Base-by-base conservation (phyloP, 2,888 invertebrate genomes). In the Caenorhabditis virilis region DNA sequence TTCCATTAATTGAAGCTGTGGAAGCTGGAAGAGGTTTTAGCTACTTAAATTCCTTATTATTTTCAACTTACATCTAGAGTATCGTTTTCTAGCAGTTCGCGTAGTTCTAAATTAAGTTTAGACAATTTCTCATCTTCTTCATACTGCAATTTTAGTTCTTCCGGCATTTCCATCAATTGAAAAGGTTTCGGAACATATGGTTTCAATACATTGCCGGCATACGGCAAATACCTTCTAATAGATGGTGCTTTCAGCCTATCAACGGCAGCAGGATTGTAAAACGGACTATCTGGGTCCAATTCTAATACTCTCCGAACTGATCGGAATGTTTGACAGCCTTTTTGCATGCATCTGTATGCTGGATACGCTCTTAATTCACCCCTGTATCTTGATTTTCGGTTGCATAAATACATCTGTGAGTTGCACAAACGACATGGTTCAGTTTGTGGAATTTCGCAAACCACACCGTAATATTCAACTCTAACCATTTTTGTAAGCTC, bases 271-370 rank as follows among this genome's bases (percentile, higher is more conserved):
- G n/a, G n/a, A n/a, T n/a, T n/a, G n/a, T n/a, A n/a, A n/a, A n/a
- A n/a, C n/a, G n/a, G n/a, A n/a, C n/a, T n/a, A n/a, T n/a, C n/a
- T n/a, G n/a, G 23, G 23, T 42, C 42, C 4, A 23, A 23, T 42
- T 42, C 23, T 2, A 42, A 13, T 5, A 42, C 20, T 42, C 23
- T 42, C 4, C 42, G 42, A 23, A 61, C 23, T 2, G 61, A 49
- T 0, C 51, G 54, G 55, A 61, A 61, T 4, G 61, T 61, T 46
- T 61, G 61, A 23, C 61, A 61, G 20, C 54, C 55, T 47, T 61
- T 61, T 3, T 42, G 55, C 16, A 61, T 46, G 41, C 61, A 61
- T 49, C 60, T 13, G 20, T 61, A 61, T 15, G 61, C 54, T 4
- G 61, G 61, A 50, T 61, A 55, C 20, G 49, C 50, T 9, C 55